These are phyloP conservation scores for Ascaphus truei DNA, from an alignment of 2,113 vertebrate genomes.

Conservation along the genomic window DNA sequence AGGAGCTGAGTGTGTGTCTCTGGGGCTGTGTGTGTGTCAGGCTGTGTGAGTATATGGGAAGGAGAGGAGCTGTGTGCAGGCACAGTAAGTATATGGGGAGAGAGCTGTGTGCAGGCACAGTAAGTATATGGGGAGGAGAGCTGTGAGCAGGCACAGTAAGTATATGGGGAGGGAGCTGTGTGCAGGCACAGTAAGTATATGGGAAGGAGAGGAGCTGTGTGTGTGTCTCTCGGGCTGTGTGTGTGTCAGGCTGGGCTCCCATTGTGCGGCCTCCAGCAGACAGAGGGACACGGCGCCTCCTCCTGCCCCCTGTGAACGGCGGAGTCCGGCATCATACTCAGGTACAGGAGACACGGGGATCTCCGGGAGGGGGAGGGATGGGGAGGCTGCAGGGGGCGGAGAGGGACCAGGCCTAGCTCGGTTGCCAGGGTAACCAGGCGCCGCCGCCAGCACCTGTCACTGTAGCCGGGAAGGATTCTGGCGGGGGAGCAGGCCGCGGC, in stretches of 20 bases:
- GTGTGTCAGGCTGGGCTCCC: too few relatives aligned
- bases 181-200: neutral
- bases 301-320: neutral
- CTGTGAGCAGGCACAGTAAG: too few relatives aligned
- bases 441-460: neutral
- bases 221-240: neutral
- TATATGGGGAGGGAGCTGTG: too few relatives aligned
- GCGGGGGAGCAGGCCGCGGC: neutral
- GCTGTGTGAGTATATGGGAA: too few relatives aligned
- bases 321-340: neutral
- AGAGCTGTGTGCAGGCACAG: too few relatives aligned
- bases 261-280: too few relatives aligned
- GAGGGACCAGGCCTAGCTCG: neutral
- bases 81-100: too few relatives aligned
- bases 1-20: too few relatives aligned
- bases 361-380: neutral
- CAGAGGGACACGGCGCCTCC: neutral
- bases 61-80: too few relatives aligned
- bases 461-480: neutral
- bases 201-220: neutral
- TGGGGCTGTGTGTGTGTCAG: too few relatives aligned
- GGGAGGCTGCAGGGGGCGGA: neutral
- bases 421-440: slow-evolving; percentile 6
- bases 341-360: too few relatives aligned
- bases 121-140: too few relatives aligned